Base-by-base conservation (phyloP, 2,888 invertebrate species). In the Trichogramma evanescens region DNA sequence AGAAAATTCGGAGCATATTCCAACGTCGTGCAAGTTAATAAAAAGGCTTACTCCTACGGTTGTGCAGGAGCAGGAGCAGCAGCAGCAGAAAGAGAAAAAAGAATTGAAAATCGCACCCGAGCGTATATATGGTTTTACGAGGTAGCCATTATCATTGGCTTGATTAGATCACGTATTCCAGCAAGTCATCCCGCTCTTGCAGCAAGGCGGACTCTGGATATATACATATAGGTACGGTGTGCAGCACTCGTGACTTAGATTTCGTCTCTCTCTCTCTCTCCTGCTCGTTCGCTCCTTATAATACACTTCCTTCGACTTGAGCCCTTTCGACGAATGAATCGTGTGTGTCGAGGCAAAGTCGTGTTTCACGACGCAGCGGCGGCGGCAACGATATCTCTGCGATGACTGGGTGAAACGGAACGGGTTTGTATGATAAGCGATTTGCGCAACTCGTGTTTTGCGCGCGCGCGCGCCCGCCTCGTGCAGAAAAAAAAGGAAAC, bases 81-180 rank as follows among this genome's bases (percentile, higher is more conserved):
- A 39, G 9, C n/a, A 4, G 6, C 38, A 55, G n/a, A 45, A 52
- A 53, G 48, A 42, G 45, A 8, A 54, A 41, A 26, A 43, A 8
- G 56, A 41, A 50, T 50, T 54, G 54, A 55, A 62, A 62, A 58
- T 55, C 54, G 50, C 57, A 40, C 13, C 40, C 10, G 6, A 13
- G n/a, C 6, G 8, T 5, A 60, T 60, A 58, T 66, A 63, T 64
- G 63, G 62, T 65, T 63, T 65, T 65, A 67, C 67, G 67, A 63
- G 58, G 44, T 26, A 39, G 63, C 64, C 70, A 66, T 71, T 70
- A 69, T 69, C 65, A 63, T 62, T 66, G 58, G 61, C 65, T 63
- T 70, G 72, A 72, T 72, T 71, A 69, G 70, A 71, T 70, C 68
- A 64, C 55, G 56, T n/a, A 10, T 13, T 5, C 8, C 42, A 44